These are phyloP conservation scores for Origma solitaria DNA, from an alignment of 2,113 vertebrate genomes.

Conservation along the genomic window DNA sequence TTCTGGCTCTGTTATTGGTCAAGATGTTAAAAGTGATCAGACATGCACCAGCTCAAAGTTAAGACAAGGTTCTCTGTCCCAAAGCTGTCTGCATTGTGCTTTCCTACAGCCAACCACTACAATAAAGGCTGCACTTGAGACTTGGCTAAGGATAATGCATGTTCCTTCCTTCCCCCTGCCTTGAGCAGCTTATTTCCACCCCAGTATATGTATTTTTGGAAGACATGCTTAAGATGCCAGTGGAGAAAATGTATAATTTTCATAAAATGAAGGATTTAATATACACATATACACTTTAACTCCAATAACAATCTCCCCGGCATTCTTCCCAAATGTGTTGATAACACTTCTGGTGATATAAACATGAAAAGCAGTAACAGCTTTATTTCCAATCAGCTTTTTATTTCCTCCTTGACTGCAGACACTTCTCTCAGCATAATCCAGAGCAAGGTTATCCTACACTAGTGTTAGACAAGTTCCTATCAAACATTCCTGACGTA, in stretches of 20 bases:
- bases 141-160: neutral
- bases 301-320: neutral
- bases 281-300: neutral
- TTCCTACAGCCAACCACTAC: neutral
- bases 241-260: neutral
- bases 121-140: neutral
- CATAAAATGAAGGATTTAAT: neutral
- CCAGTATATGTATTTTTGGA: neutral
- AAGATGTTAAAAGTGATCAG: neutral
- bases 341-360: neutral
- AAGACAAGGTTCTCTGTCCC: neutral
- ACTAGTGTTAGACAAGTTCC: neutral
- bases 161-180: neutral
- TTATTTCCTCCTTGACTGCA: neutral
- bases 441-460: neutral
- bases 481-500: accelerated
- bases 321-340: neutral
- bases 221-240: neutral
- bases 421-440: neutral
- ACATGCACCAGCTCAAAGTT: neutral
- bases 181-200: neutral
- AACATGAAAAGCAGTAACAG: neutral
- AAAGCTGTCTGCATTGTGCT: neutral
- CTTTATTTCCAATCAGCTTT: neutral
- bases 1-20: neutral